Conservation (phyloP, 2,113 vertebrate species). For the Dicaeum eximium region DNA sequence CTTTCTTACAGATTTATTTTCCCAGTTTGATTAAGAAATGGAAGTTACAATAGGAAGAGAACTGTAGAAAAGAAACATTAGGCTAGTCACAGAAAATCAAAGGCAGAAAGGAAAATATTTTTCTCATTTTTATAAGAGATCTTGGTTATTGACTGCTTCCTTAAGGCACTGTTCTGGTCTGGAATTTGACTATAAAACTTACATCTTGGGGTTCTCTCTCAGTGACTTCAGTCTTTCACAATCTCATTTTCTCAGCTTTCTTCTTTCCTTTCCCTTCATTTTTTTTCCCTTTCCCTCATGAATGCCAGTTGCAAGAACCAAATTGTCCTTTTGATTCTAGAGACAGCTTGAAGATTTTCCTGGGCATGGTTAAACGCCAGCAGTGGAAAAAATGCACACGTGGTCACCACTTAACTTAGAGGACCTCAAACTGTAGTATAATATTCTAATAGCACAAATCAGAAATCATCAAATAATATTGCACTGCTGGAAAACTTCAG, state of each 20-base stretch:
- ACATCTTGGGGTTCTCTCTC: neutral
- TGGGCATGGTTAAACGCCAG: neutral
- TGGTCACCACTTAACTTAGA: neutral
- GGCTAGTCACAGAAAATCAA: neutral
- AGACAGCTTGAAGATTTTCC: neutral
- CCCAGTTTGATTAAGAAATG: neutral
- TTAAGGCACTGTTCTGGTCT: neutral
- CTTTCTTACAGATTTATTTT: neutral
- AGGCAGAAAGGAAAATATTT: neutral
- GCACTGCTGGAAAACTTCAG: neutral
- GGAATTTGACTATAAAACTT: neutral
- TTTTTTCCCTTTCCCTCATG: accelerated
- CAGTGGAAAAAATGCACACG: neutral
- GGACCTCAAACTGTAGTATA: neutral
- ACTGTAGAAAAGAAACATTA: neutral
- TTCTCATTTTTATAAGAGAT: neutral
- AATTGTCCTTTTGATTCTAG: neutral
- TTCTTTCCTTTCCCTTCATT: neutral
- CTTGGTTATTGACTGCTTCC: neutral
- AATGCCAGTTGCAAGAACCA: neutral
- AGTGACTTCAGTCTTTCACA: neutral
- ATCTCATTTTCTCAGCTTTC: neutral
- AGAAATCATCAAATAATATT: neutral
- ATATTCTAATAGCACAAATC: neutral
- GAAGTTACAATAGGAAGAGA: neutral